These are phyloP conservation scores for Stenurella melanura DNA, from an alignment of 2,888 invertebrate species.

Conservation along the genomic window DNA sequence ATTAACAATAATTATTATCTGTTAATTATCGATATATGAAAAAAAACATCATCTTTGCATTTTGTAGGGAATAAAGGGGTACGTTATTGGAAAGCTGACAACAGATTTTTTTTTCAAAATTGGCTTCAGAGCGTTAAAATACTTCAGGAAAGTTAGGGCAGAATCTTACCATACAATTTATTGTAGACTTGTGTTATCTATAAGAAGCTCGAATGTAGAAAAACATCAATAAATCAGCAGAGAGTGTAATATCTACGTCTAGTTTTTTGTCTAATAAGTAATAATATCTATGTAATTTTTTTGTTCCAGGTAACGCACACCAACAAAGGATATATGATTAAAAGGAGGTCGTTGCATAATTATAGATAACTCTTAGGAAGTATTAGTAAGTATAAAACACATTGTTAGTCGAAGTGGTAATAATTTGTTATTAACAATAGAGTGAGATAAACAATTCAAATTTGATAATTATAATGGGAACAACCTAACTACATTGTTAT, in stretches of 20 bases:
- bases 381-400: constrained; percentile 22
- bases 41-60: no score
- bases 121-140: no score
- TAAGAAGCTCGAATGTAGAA: no score
- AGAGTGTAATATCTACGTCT: background rate
- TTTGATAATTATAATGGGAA: background rate
- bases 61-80: no score
- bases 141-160: no score
- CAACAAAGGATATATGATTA: constrained; percentile 16
- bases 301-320: constrained; percentile 23
- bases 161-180: no score
- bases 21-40: no score
- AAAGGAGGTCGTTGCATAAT: constrained; percentile 17
- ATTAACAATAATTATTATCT: no score
- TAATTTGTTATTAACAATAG: background rate
- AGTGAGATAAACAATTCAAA: background rate
- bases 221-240: no score
- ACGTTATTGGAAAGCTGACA: no score
- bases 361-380: constrained; percentile 16
- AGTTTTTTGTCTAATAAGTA: background rate
- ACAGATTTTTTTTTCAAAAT: no score
- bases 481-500: background rate
- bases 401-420: background rate
- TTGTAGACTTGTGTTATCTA: no score
- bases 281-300: background rate